phyloP scores from a whole-genome alignment of 2,888 invertebrate genomes.

The Metellina segmentata region DNA sequence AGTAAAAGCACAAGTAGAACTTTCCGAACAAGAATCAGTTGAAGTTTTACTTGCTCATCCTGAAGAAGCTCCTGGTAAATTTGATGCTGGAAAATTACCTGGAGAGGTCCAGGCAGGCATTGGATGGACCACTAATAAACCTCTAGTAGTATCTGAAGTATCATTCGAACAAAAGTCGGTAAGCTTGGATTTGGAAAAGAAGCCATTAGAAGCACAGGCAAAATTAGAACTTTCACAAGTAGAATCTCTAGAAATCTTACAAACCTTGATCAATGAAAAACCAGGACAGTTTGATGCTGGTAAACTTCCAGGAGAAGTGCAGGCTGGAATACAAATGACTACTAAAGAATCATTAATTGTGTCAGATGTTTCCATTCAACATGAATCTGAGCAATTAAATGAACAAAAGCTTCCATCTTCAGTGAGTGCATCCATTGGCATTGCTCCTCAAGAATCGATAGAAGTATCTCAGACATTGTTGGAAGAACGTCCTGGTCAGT shows the following conservation, averaged over 20 bases:
- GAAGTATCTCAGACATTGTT: constrained; percentile 53
- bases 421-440: constrained; percentile 44
- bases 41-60: constrained; percentile 63
- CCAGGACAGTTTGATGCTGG: constrained; percentile 67
- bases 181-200: constrained; percentile 53
- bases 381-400: constrained; percentile 60
- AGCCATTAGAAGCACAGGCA: constrained; percentile 60
- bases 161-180: constrained; percentile 62
- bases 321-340: constrained; percentile 61
- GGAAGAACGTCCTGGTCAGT: constrained; percentile 70
- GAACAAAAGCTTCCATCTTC: constrained; percentile 51
- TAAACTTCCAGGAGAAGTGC: constrained; percentile 67
- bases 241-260: constrained; percentile 65
- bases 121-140: constrained; percentile 70
- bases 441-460: constrained; percentile 65
- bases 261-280: constrained; percentile 70
- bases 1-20: constrained; percentile 65
- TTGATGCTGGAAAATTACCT: constrained; percentile 74
- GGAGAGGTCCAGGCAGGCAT: constrained; percentile 73
- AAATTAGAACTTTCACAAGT: constrained; percentile 56
- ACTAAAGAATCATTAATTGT: constrained; percentile 64
- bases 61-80: constrained; percentile 73
- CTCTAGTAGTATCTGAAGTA: constrained; percentile 70
- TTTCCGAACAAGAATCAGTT: constrained; percentile 68
- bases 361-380: constrained; percentile 60